Evolutionary conservation across 2,888 invertebrate species (phyloP), one percentile per base, ranked within the genome.

Genomic region (Eristalis arbustorum): DNA sequence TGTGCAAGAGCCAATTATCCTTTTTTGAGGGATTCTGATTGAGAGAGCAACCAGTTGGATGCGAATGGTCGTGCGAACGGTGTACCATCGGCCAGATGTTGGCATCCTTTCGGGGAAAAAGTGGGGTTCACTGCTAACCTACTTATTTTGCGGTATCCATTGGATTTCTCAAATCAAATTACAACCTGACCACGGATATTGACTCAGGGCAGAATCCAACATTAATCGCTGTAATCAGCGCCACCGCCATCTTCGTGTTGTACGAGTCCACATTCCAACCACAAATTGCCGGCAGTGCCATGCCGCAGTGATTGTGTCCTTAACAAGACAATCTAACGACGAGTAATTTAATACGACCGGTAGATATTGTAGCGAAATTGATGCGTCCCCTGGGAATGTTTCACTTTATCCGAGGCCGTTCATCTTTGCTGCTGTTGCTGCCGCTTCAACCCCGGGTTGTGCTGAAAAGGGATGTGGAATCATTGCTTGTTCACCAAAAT

Each of bases 251-350:
- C 37, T 69, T 18, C 57, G 14, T 73, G 75, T 72, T 42, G 40
- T 74, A 74, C 69, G 62, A 83, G 69, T 84, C 40, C 63, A 59
- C 18, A 71, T 59, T 73, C 71, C 76, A 74, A 83, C 87, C 87
- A 72, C 87, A 87, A 83, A 87, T 79, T 75, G 75, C 72, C 40
- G 34, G 72, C 49, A 49, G 49, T 42, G 69, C 61, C 78, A 66
- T 63, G 73, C 69, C 56, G 66, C 77, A 66, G 69, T 78, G 85
- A 82, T 78, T 87, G 78, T 83, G 68, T 82, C 75, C 87, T 91
- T 91, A 91, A 91, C 91, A 91, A 91, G 91, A 91, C 91, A 91
- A 91, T 91, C 91, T 91, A 91, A 91, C 91, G 91, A 91, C 73
- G 91, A 91, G 91, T 91, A 92, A 91, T 91, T 91, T 92, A 91